A percentile compares a stretch with the other conserved stretches of the same genome.
These are phyloP conservation scores for Temnothorax rugatulus DNA, from an alignment of 2,888 invertebrate genomes.

Conservation along the genomic window DNA sequence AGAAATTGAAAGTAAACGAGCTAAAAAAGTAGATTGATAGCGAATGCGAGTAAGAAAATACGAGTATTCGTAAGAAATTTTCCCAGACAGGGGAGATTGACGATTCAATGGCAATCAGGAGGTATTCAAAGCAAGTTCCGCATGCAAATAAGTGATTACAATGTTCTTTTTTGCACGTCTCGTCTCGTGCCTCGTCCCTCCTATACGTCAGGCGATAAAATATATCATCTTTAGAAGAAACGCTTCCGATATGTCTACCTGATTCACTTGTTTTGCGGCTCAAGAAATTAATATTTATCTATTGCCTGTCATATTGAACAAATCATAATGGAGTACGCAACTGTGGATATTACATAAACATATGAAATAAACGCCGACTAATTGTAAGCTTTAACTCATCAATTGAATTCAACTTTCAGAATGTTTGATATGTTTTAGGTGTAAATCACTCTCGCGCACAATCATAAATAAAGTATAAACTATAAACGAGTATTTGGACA, in stretches of 20 bases:
- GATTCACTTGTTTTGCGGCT: background rate
- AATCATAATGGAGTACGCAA: background rate
- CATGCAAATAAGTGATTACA: constrained; percentile 80
- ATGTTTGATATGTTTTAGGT: background rate
- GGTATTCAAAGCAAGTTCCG: constrained; percentile 75
- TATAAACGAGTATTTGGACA: background rate
- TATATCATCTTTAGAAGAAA: constrained; percentile 75
- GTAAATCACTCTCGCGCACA: background rate
- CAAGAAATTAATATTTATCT: background rate
- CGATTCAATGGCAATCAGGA: constrained; percentile 80
- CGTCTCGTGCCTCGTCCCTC: constrained; percentile 54
- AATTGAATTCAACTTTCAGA: background rate
- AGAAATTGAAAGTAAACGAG: background rate
- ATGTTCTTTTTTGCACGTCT: constrained; percentile 63
- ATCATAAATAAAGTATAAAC: background rate
- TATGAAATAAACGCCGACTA: background rate
- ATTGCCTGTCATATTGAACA: background rate
- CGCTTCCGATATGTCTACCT: background rate
- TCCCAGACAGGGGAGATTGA: constrained; percentile 57
- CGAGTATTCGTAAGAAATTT: constrained; percentile 50
- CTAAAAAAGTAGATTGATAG: background rate
- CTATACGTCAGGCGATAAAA: constrained; percentile 76
- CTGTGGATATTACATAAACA: background rate
- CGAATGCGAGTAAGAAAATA: constrained; percentile 32
- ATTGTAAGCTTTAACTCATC: background rate